Percentiles rank a stretch among this genome's conserved stretches.
phyloP scores from a whole-genome alignment of 2,888 invertebrate genomes.

The Mythimna albipuncta region DNA sequence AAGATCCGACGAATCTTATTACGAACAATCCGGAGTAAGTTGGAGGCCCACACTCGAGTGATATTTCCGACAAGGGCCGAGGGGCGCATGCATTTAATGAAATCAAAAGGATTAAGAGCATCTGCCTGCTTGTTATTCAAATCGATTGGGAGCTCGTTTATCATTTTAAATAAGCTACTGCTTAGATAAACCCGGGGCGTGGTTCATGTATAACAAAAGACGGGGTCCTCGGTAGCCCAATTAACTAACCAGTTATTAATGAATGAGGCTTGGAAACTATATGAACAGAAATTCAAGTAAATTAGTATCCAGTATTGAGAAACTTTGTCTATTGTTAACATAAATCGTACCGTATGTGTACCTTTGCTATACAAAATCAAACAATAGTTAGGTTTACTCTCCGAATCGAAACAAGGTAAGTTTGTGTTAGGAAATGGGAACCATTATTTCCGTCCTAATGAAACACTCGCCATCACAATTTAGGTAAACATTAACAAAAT shows the following conservation, averaged over 20 bases:
- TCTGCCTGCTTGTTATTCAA: constrained; percentile 91
- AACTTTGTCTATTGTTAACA: constrained; percentile 39
- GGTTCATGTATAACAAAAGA: constrained; percentile 87
- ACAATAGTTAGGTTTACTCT: constrained; percentile 49
- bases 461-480: constrained; percentile 66
- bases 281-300: constrained; percentile 64
- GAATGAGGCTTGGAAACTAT: constrained; percentile 71
- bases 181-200: constrained; percentile 89
- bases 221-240: constrained; percentile 84
- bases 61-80: constrained; percentile 90
- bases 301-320: constrained; percentile 67
- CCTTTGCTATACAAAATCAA: constrained; percentile 46
- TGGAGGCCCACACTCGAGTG: constrained; percentile 85
- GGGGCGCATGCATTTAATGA: constrained; percentile 90
- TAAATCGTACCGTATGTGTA: constrained; percentile 38
- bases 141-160: constrained; percentile 90
- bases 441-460: constrained; percentile 67
- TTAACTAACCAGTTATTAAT: constrained; percentile 86
- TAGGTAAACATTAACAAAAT: constrained; percentile 74
- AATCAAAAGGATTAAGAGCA: constrained; percentile 91
- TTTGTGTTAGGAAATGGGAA: constrained; percentile 56
- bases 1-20: constrained; percentile 78
- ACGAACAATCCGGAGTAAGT: constrained; percentile 80
- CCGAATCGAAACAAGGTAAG: constrained; percentile 31
- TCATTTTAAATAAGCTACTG: constrained; percentile 90